Conservation (phyloP, 2,888 invertebrate species). For the Pandemis cinnamomeana region DNA sequence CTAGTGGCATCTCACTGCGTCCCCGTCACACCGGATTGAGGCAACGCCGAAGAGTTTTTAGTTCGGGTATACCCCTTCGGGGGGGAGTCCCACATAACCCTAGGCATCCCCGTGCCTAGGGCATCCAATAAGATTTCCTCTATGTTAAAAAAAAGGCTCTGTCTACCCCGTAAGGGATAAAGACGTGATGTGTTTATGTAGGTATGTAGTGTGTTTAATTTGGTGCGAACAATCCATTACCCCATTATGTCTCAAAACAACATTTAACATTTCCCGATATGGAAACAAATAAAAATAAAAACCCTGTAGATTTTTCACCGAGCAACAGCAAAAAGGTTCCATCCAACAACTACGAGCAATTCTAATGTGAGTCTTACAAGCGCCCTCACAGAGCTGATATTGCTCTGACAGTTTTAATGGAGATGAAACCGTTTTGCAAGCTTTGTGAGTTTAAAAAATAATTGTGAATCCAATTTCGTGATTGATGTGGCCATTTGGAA, state of each 20-base stretch:
- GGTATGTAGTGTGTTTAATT: background rate
- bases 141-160: too few species aligned
- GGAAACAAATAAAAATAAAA: slow-evolving; percentile 7
- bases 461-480: slow-evolving; percentile 2
- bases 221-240: background rate
- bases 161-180: too few species aligned
- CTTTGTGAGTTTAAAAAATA: background rate
- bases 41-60: too few species aligned
- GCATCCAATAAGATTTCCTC: too few species aligned
- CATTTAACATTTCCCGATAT: background rate
- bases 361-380: background rate
- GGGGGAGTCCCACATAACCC: too few species aligned
- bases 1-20: too few species aligned
- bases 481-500: slow-evolving; percentile 5
- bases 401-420: background rate
- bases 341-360: background rate
- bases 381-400: background rate
- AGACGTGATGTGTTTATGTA: too few species aligned
- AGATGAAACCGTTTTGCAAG: background rate
- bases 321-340: background rate
- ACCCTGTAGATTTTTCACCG: background rate
- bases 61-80: too few species aligned
- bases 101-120: too few species aligned
- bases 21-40: too few species aligned
- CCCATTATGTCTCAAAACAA: background rate